These are phyloP conservation scores for Thamnophis sirtalis DNA, from an alignment of 2,113 vertebrate species.

Conservation along the genomic window DNA sequence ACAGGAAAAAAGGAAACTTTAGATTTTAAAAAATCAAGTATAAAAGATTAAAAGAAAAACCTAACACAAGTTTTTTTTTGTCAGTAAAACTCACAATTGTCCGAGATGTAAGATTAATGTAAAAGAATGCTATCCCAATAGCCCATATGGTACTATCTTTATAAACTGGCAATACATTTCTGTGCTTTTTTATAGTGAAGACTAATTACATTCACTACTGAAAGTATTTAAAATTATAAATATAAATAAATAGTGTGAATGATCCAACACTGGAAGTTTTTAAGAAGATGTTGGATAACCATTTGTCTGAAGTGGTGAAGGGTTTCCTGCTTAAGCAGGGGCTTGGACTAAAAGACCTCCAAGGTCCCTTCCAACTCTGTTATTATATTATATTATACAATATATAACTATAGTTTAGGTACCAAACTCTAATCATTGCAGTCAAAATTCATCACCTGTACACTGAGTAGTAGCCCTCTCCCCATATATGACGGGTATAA, in stretches of 20 bases:
- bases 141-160: neutral
- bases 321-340: too few species aligned
- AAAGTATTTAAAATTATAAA: neutral
- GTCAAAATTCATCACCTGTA: neutral
- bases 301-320: too few species aligned
- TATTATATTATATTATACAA: neutral
- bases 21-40: constrained; percentile 35
- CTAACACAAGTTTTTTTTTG: neutral
- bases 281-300: too few species aligned
- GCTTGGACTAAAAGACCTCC: too few species aligned
- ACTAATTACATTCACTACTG: neutral
- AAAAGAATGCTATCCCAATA: neutral
- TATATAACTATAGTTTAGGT: neutral
- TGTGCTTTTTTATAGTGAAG: neutral
- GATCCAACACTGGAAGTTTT: too few species aligned
- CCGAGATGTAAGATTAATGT: neutral
- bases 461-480: neutral
- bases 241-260: too few species aligned
- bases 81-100: neutral
- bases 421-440: neutral
- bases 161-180: neutral
- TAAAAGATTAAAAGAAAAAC: constrained; percentile 8
- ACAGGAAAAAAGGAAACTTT: constrained; percentile 53
- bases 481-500: neutral
- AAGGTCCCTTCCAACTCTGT: too few species aligned